A percentile compares a stretch with the other conserved stretches of the same genome.
Conservation (phyloP, 2,113 vertebrate genomes). For the Pogona vitticeps region DNA sequence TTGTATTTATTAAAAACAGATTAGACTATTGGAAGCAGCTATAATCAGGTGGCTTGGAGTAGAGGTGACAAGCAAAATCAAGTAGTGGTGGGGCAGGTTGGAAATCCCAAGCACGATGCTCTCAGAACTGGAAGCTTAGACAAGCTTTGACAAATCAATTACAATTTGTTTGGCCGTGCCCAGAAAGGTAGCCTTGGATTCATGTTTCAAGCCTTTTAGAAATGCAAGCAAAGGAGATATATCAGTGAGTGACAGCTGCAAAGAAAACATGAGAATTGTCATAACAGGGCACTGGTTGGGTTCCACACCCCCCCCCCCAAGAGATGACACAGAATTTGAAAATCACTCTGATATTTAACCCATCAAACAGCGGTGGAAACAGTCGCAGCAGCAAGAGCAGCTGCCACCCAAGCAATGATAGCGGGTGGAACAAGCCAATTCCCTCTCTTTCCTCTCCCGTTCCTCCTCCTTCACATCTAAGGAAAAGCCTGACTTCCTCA, state of each 20-base stretch:
- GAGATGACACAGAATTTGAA: constrained; percentile 8
- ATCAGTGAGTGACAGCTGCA: background rate
- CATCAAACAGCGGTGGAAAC: background rate
- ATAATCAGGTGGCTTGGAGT: too few species aligned
- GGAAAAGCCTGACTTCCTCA: constrained; percentile 44
- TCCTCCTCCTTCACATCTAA: background rate
- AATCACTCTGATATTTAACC: constrained; percentile 19
- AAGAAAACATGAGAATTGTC: background rate
- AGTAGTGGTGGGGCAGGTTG: too few species aligned
- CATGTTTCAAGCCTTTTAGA: background rate
- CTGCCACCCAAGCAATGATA: background rate
- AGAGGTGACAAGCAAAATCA: too few species aligned
- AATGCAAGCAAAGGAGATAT: background rate
- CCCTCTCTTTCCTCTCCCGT: background rate
- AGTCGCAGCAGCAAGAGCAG: background rate
- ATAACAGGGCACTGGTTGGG: background rate
- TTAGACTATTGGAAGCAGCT: background rate
- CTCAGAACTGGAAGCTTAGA: too few species aligned
- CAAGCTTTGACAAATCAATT: background rate
- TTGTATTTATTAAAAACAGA: too few species aligned
- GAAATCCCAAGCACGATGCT: too few species aligned
- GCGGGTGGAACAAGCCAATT: constrained; percentile 28
- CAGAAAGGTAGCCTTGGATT: background rate
- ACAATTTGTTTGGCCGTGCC: background rate
- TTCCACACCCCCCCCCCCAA: background rate